Evolutionary conservation across 30 jellyfish, hydroid and myxozoan genomes (phyloP).

Genomic region (Hydractinia echinata): DNA sequence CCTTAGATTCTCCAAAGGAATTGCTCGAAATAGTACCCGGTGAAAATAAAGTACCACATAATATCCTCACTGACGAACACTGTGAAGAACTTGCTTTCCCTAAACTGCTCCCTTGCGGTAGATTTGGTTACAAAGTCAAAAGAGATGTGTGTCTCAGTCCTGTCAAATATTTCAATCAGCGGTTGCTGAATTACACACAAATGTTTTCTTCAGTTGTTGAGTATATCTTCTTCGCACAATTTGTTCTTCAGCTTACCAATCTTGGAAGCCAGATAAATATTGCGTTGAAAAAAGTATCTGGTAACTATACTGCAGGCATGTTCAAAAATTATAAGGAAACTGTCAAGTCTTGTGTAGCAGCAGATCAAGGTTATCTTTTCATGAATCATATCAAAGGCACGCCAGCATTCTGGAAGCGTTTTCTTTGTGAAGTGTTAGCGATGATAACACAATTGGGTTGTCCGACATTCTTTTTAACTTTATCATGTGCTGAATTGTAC

Average conservation of each 20-base stretch:
- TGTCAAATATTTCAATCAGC: conserved; percentile 16
- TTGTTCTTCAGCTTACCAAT: background rate
- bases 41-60: background rate
- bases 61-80: conserved; percentile 1
- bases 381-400: too few species aligned
- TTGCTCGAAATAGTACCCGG: conserved; percentile 9
- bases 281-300: conserved; percentile 12
- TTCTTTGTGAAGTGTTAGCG: background rate
- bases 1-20: background rate
- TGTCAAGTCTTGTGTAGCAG: background rate
- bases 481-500: background rate
- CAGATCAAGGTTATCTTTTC: background rate
- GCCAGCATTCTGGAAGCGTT: conserved; percentile 3
- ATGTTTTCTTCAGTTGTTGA: background rate
- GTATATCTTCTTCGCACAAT: background rate
- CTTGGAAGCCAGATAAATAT: background rate
- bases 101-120: background rate
- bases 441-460: conserved; percentile 9
- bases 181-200: background rate
- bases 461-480: conserved; percentile 1
- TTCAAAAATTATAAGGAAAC: background rate
- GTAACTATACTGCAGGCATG: conserved; percentile 10
- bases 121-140: conserved; percentile 25
- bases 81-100: conserved; percentile 25
- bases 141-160: background rate